These are phyloP conservation scores for Osmerus mordax DNA, from an alignment of 2,113 vertebrate genomes.

Conservation along the genomic window DNA sequence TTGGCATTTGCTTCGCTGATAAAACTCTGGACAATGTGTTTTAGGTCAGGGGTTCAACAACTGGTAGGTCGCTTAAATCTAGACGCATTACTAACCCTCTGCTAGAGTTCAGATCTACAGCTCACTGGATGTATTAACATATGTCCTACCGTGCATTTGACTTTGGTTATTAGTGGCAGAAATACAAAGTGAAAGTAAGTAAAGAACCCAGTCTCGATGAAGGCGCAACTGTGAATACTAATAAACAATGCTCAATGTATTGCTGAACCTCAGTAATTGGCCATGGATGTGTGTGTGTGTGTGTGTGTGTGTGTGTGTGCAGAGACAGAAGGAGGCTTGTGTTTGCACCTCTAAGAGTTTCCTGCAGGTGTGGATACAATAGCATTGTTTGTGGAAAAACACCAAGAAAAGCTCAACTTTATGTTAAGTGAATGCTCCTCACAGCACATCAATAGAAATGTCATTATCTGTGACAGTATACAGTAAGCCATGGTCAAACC, in stretches of 20 bases:
- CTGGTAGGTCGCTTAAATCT: conserved; percentile 5
- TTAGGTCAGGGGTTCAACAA: conserved; percentile 28
- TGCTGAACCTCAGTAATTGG: conserved; percentile 6
- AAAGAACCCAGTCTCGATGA: too few relatives aligned
- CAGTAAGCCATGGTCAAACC: too few relatives aligned
- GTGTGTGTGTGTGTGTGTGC: neutral
- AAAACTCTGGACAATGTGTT: conserved; percentile 34
- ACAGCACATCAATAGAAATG: too few relatives aligned
- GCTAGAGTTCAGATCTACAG: neutral
- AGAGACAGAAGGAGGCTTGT: conserved; percentile 26
- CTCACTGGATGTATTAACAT: neutral
- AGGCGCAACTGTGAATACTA: too few relatives aligned
- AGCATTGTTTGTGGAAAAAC: neutral
- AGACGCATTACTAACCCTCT: neutral
- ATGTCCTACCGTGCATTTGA: neutral
- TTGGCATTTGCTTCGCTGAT: conserved; percentile 14
- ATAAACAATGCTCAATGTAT: neutral
- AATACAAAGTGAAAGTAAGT: too few relatives aligned
- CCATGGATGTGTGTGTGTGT: neutral
- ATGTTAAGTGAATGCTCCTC: too few relatives aligned
- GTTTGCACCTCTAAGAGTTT: conserved; percentile 38
- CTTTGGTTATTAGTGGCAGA: neutral
- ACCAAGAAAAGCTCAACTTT: too few relatives aligned
- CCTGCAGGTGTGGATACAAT: conserved; percentile 58
- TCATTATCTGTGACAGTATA: too few relatives aligned